These are phyloP conservation scores for Daubentonia madagascariensis DNA, from an alignment of 2,113 vertebrate species.

Conservation along the genomic window DNA sequence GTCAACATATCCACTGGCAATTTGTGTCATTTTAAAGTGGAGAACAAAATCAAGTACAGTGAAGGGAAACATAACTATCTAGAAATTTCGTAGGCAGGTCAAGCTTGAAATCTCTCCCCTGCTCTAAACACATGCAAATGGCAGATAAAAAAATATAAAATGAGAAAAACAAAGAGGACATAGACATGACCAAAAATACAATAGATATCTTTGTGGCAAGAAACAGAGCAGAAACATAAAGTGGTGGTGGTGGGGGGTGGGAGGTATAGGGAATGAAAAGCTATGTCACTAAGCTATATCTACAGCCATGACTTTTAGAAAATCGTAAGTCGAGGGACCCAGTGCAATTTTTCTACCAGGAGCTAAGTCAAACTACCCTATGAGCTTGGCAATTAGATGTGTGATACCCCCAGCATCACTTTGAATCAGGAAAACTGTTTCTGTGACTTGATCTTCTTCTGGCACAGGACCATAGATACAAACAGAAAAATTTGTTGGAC, in stretches of 20 bases:
- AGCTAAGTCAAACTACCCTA: not conserved
- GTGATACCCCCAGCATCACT: too few relatives aligned
- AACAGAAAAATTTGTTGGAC: not conserved
- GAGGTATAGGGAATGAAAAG: not conserved
- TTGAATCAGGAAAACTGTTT: not conserved
- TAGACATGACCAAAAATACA: not conserved
- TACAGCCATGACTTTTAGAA: not conserved
- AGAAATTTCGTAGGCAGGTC: not conserved
- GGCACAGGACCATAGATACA: not conserved
- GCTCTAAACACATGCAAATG: not conserved
- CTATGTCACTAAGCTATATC: not conserved
- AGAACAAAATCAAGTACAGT: not conserved
- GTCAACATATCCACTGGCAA: not conserved
- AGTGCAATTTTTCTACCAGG: not conserved
- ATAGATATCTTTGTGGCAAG: not conserved
- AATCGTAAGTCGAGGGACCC: not conserved
- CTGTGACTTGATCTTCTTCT: not conserved
- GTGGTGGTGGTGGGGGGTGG: too few relatives aligned
- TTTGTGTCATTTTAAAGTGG: not conserved
- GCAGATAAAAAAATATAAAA: not conserved
- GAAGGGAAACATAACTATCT: not conserved
- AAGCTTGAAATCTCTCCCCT: not conserved
- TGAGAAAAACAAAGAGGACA: not conserved
- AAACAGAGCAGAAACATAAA: not conserved
- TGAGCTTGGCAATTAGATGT: not conserved